Evolutionary conservation across 2,888 invertebrate species (phyloP), one percentile per base, ranked within the genome.

Genomic region (Mimumesa dahlbomi): DNA sequence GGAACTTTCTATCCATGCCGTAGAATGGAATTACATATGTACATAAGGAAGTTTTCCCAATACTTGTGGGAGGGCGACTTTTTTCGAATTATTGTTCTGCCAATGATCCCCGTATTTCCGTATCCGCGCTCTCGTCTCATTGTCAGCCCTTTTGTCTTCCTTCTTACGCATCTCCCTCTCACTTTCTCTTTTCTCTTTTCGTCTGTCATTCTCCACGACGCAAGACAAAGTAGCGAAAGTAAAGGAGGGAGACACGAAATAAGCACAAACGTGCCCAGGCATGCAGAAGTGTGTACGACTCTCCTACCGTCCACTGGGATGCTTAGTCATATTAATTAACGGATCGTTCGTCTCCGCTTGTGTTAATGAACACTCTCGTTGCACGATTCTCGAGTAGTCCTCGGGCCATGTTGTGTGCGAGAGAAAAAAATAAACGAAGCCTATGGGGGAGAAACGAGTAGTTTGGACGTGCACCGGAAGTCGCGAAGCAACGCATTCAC

Each of bases 261-360:
- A 58, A 65, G 54, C 29, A 61, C 54, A 58, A 50, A 52, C 54
- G 46, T 18, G 54, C 29, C 57, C 54, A 58, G 46, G 54, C 54
- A 50, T 18, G 56, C 25, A 49, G 48, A 68, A 61, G 74, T 45
- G 50, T 29, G 48, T 66, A 54, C 46, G 52, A 48, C 66, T 67
- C 71, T 75, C 68, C 66, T 67, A 69, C 74, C 70, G 77, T 75
- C 75, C 71, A 71, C 68, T 69, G 79, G 71, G 69, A 72, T 75
- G 81, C 67, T 72, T 80, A 72, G 78, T 75, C 69, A 75, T 77
- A 79, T 84, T 83, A 83, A 82, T 84, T 82, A 82, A 72, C 66
- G 76, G 56, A 75, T 75, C 76, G 73, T 68, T 73, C 73, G 68
- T 73, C 61, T 70, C 70, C 59, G 71, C 62, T 46, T 67, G 63